Base-by-base conservation (phyloP, 2,888 invertebrate species). In the Orthosia incerta region DNA sequence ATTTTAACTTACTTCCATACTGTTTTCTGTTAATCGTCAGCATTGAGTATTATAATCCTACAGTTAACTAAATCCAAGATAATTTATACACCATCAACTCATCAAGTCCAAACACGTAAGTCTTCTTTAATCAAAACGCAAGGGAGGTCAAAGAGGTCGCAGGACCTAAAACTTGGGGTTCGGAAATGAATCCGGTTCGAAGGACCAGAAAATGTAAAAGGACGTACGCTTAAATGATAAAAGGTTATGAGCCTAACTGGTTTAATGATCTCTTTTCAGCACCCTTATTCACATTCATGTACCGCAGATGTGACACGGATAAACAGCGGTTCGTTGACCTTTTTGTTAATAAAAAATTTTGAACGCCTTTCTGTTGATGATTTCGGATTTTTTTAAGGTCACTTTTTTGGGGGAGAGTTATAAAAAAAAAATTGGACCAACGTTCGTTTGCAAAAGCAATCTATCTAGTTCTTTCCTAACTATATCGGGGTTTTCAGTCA, bases 141-240 rank as follows among this genome's bases (percentile, higher is more conserved):
- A 51, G 4, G 26, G 23, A 23, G 45, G 13, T 82, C 62, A 62
- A 78, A 60, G 53, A n/a, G 5, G 23, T 57, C 1, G 39, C 12
- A 70, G 65, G 31, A 59, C 48, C 48, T 23, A 71, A 71, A 72
- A 50, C 23, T 56, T 65, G 3, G 16, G 50, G 9, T 18, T 45
- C 51, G 64, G 56, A 68, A 79, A 68, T 7, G 26, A 78, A 65
- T 83, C 45, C 72, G 63, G 60, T 15, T 64, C 46, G 48, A 51
- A 60, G 79, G 46, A 51, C 63, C n/a, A 46, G 26, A 63, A 82
- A 55, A 67, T 66, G 20, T 39, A 53, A 71, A 23, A 69, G 18
- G 62, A 51, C 57, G 11, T 59, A 26, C 15, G 65, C 45, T 77
- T 48, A 56, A 66, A 71, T 60, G 48, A 67, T 77, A 78, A 79